phyloP scores from a whole-genome alignment of 1,140 invertebrate genomes.

The Bombus sylvicola region DNA sequence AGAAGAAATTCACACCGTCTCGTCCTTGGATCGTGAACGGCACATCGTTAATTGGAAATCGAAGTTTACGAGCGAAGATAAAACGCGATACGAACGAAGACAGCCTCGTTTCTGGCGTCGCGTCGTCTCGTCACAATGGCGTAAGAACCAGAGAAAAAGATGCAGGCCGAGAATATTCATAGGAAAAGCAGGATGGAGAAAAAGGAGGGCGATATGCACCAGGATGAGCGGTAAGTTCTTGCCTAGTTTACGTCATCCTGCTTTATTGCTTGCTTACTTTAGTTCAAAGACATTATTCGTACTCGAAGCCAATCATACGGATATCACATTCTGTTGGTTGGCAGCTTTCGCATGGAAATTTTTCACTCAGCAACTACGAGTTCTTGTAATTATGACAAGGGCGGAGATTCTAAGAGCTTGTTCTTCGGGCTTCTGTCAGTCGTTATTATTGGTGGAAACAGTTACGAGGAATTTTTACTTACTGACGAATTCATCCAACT shows the following conservation, averaged over 20 bases:
- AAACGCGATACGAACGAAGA: constrained; percentile 26
- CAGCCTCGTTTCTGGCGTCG: constrained; percentile 1
- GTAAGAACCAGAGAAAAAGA: not conserved
- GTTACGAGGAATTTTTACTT: no score
- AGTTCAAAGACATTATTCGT: not conserved
- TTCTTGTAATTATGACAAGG: no score
- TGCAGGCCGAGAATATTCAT: not conserved
- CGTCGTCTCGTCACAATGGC: constrained; percentile 18
- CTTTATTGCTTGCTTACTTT: not conserved
- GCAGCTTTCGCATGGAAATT: no score
- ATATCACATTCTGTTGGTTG: no score
- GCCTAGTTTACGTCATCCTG: not conserved
- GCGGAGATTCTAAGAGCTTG: no score
- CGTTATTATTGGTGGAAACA: no score
- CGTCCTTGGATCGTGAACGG: constrained; percentile 3
- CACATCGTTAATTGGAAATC: constrained; percentile 39
- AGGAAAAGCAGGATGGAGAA: not conserved
- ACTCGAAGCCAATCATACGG: no score
- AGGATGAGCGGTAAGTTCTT: not conserved
- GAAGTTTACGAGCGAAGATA: constrained; percentile 44
- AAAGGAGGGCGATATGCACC: not conserved
- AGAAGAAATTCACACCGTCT: constrained; percentile 4
- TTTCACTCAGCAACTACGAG: accelerated
- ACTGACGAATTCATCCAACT: no score
- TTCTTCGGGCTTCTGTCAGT: no score